Conservation (phyloP, 2,113 vertebrate genomes). For the Meleagris gallopavo region DNA sequence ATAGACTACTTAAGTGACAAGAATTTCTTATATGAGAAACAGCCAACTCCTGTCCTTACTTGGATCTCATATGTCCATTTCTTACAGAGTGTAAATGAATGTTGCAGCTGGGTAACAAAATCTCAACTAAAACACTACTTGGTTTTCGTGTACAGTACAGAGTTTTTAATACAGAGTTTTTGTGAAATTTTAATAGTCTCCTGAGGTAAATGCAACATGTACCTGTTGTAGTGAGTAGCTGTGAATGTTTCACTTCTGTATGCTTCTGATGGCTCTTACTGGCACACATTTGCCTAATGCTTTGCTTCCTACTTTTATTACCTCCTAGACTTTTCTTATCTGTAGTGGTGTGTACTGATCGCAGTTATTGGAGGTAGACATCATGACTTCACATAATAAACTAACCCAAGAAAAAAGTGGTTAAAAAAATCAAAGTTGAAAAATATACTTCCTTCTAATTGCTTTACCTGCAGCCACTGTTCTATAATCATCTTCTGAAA, state of each 20-base stretch:
- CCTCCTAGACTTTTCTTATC: too few relatives aligned
- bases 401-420: too few relatives aligned
- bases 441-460: too few relatives aligned
- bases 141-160: background rate
- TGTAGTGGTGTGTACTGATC: background rate
- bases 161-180: background rate
- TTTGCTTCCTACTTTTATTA: background rate
- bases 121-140: background rate
- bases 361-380: too few relatives aligned
- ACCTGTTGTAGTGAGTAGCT: background rate
- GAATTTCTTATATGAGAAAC: background rate
- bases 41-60: background rate
- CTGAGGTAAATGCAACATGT: too few relatives aligned
- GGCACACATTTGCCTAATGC: background rate
- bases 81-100: background rate
- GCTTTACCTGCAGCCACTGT: too few relatives aligned
- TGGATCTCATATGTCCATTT: background rate
- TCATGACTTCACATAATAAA: too few relatives aligned
- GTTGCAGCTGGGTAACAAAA: background rate
- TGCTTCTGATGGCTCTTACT: background rate
- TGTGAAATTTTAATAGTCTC: background rate
- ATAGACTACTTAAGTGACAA: background rate
- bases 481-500: too few relatives aligned
- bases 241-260: fast-evolving
- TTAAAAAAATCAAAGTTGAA: too few relatives aligned